phyloP scores from a whole-genome alignment of 2,113 vertebrate species.

The Catharus fuscescens region DNA sequence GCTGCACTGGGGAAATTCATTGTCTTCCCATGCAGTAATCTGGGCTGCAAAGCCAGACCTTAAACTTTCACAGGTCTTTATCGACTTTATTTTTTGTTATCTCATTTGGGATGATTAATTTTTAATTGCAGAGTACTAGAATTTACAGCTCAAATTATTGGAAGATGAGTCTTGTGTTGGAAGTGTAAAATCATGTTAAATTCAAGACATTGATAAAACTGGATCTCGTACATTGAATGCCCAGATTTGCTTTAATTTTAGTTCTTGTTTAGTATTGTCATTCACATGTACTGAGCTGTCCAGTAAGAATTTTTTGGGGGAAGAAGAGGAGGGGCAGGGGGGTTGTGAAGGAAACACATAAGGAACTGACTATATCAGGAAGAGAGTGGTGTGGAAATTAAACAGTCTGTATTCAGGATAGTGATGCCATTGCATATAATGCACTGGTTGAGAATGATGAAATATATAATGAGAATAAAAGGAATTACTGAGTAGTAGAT shows the following conservation, averaged over 20 bases:
- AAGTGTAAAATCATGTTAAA: background rate
- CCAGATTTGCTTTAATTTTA: background rate
- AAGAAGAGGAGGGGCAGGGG: accelerated
- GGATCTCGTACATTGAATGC: background rate
- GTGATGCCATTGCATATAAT: background rate
- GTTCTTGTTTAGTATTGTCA: background rate
- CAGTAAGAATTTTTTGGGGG: background rate
- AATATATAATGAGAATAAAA: background rate
- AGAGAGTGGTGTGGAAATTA: background rate
- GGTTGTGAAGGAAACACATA: background rate
- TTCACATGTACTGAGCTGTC: background rate
- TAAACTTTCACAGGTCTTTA: background rate
- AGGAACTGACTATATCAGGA: background rate
- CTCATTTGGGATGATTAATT: background rate
- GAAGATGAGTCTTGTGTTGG: background rate
- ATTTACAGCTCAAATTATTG: background rate
- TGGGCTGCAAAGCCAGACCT: background rate
- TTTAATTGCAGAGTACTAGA: background rate
- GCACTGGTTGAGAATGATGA: background rate
- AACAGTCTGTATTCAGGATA: background rate
- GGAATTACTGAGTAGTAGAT: background rate
- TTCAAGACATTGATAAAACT: background rate
- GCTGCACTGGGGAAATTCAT: background rate
- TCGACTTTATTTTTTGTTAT: background rate
- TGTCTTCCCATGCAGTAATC: background rate